Conservation (phyloP, 2,797 vertebrate species). For the Echeneis naucrates region DNA sequence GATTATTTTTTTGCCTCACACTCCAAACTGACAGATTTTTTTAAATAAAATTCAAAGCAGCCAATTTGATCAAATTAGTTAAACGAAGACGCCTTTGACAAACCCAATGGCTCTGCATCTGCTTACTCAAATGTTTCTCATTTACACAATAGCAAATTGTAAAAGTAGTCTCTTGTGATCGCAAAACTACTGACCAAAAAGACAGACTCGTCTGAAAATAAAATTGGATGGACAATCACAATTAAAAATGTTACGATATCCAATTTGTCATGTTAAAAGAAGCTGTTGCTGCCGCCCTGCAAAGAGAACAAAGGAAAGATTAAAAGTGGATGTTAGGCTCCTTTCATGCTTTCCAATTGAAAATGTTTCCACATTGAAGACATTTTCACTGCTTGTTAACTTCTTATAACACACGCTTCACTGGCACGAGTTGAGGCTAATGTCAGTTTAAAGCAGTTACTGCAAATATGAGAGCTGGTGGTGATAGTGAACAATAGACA, state of each 20-base stretch:
- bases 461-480: constrained; percentile 15
- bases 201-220: background rate
- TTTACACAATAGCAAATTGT: background rate
- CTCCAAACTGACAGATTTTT: background rate
- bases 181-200: constrained; percentile 8
- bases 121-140: background rate
- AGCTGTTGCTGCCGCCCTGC: background rate
- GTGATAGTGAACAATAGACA: background rate
- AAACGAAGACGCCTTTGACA: background rate
- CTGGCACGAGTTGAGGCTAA: constrained; percentile 19
- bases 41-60: background rate
- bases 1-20: background rate
- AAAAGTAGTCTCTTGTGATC: background rate
- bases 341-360: constrained; percentile 41
- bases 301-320: constrained; percentile 29
- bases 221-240: constrained; percentile 7
- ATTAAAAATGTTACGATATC: constrained; percentile 1
- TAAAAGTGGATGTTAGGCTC: constrained; percentile 11
- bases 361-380: constrained; percentile 30
- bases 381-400: constrained; percentile 35
- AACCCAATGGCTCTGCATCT: background rate
- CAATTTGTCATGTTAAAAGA: constrained; percentile 27
- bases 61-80: background rate
- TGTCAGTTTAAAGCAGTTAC: constrained; percentile 11
- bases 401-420: constrained; percentile 23